Conservation (phyloP, 2,888 invertebrate genomes). For the Syritta pipiens region DNA sequence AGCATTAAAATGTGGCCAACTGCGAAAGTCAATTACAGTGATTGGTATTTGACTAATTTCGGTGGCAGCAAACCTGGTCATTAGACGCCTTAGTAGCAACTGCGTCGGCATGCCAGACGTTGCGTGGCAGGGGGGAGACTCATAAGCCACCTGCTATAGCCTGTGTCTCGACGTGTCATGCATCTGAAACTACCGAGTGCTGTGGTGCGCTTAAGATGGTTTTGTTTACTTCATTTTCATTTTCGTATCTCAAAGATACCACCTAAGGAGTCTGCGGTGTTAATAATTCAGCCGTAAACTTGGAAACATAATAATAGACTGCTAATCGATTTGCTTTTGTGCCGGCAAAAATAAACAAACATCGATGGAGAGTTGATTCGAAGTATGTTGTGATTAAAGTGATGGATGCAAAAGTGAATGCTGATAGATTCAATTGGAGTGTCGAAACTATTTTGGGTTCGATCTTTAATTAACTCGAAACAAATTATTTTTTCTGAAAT, state of each 20-base stretch:
- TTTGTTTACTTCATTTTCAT: not conserved
- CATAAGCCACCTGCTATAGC: no score
- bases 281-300: slow-evolving; percentile 21
- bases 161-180: not conserved
- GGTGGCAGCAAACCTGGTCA: slow-evolving; percentile 29
- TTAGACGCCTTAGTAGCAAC: slow-evolving; percentile 11
- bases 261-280: slow-evolving; percentile 20
- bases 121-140: not conserved
- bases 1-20: slow-evolving; percentile 36
- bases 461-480: no score
- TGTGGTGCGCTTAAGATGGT: no score
- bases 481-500: no score
- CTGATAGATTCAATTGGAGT: no score
- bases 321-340: slow-evolving; percentile 15
- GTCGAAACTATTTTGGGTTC: no score
- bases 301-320: slow-evolving; percentile 19
- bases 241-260: slow-evolving; percentile 19
- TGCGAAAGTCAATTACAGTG: slow-evolving; percentile 37
- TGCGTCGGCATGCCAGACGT: not conserved
- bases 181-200: no score
- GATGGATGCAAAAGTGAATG: no score
- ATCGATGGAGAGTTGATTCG: no score
- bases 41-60: slow-evolving; percentile 51
- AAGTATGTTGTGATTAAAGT: no score
- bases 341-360: no score